A percentile compares a stretch with the other conserved stretches of the same genome.
Evolutionary conservation across 2,888 invertebrate species (phyloP).

Genomic region (Pollenia amentaria): DNA sequence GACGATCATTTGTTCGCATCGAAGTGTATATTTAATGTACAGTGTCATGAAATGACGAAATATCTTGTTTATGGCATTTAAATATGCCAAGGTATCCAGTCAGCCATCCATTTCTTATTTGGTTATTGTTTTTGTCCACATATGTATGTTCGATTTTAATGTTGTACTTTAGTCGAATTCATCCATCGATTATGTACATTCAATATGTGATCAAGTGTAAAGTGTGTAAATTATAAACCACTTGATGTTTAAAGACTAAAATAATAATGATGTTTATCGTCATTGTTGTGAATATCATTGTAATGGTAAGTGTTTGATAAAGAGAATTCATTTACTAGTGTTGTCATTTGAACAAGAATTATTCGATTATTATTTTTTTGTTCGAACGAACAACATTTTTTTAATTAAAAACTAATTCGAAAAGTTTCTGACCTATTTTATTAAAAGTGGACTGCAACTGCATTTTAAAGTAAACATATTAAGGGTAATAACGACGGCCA

Average conservation of each 20-base stretch:
- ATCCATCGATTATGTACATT: slow-evolving; percentile 45
- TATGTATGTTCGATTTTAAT: neutral
- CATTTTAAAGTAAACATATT: no score
- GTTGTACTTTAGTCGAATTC: neutral
- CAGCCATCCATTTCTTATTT: slow-evolving; percentile 47
- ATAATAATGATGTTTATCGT: slow-evolving; percentile 22
- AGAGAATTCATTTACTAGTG: slow-evolving; percentile 17
- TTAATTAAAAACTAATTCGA: no score
- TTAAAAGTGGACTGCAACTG: no score
- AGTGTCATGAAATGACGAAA: slow-evolving; percentile 50
- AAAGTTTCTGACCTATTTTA: no score
- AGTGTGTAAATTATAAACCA: slow-evolving; percentile 32
- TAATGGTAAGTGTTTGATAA: slow-evolving; percentile 30
- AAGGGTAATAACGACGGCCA: no score
- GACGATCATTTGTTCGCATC: neutral
- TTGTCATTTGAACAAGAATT: no score
- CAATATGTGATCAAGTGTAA: slow-evolving; percentile 46
- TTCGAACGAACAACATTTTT: no score
- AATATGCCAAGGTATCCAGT: slow-evolving; percentile 73
- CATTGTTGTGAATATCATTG: slow-evolving; percentile 11
- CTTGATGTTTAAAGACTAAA: slow-evolving; percentile 20
- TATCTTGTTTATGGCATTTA: slow-evolving; percentile 65
- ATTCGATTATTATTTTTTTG: no score
- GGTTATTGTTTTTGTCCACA: slow-evolving; percentile 22
- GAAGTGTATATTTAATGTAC: slow-evolving; percentile 7